Evolutionary conservation across 2,888 invertebrate genomes (phyloP).

Genomic region (Tipula lateralis): DNA sequence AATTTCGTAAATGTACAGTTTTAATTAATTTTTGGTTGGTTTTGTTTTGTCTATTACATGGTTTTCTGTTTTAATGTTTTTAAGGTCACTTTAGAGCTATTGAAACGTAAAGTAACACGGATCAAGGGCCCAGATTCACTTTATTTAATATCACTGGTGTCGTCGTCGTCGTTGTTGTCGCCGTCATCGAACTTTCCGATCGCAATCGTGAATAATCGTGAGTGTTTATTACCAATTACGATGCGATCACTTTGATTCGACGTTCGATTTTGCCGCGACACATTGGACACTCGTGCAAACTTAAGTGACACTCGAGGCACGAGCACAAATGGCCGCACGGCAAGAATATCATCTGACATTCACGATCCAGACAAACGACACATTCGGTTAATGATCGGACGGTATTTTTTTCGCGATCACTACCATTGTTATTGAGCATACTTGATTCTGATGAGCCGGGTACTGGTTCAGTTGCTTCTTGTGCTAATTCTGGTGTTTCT

Average conservation of each 20-base stretch:
- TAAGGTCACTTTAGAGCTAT: slow-evolving; percentile 1
- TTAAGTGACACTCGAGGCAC: slow-evolving; percentile 63
- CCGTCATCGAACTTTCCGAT: not conserved
- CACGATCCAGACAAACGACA: slow-evolving; percentile 74
- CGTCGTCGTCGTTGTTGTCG: too few relatives aligned
- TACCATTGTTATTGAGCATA: slow-evolving; percentile 39
- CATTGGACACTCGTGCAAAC: slow-evolving; percentile 66
- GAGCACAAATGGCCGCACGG: slow-evolving; percentile 86
- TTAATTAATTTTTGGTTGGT: not conserved
- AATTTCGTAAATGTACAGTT: not conserved
- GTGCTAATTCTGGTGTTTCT: slow-evolving; percentile 33
- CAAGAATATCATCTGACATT: slow-evolving; percentile 73
- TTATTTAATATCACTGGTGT: not conserved
- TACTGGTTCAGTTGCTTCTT: slow-evolving; percentile 31
- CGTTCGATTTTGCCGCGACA: slow-evolving; percentile 67
- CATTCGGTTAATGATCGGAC: slow-evolving; percentile 61
- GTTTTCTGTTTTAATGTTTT: slow-evolving; percentile 12
- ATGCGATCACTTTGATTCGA: slow-evolving; percentile 58
- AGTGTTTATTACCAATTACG: not conserved
- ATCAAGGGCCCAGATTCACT: not conserved
- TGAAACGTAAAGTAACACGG: not conserved
- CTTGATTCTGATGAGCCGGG: slow-evolving; percentile 43
- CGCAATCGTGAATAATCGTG: not conserved
- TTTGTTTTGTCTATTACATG: not conserved
- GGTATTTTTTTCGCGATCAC: slow-evolving; percentile 41